Base-by-base conservation (phyloP, 2,113 vertebrate genomes). In the Cyanoramphus novaezelandiae region DNA sequence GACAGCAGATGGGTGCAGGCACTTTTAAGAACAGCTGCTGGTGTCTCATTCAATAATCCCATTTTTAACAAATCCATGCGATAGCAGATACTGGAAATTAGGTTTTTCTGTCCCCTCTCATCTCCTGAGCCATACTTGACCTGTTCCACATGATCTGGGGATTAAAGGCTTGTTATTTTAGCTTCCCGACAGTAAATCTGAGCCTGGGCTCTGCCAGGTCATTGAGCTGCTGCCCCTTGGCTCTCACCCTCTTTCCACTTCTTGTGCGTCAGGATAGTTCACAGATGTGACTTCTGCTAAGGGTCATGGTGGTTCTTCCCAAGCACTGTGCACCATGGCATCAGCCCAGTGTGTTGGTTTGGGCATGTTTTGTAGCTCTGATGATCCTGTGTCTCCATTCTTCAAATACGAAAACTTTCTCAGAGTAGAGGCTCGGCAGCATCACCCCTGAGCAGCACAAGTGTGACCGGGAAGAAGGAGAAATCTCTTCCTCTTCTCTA, bases 21-120 rank as follows among this genome's bases (percentile, higher is more conserved):
- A 3, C 86, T 96, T 95, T 88, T 75, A 60, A 39, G 64, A 96
- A 13, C 94, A 96, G 94, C 95, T 97, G 95, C 94, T 90, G 65
- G 46, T 87, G 84, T 92, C 87, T 96, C 70, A 47, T 63, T 94
- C 14, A 10, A 92, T 90, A 80, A 93, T 91, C 85, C 49, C 88
- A 67, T 94, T 96, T 95, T 94, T 76, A 90, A 82, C 80, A 86
- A 88, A 82, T 83, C 71, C 33, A 0, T 50, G 8, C 9, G 57
- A 88, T 67, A 71, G 76, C 71, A 64, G 86, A 55, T 63, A 49
- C 79, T 89, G 84, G 68, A 72, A 96, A 91, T 94, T 29, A 80
- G 82, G 37, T 82, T 91, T 91, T 91, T 82, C 86, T 93, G 72
- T 76, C 77, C 84, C 50, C 39, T 91, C 43, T 94, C 53, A 53